Evolutionary conservation across 2,888 invertebrate genomes (phyloP), one percentile per base, ranked within the genome.

Genomic region (Xiphydria camelus): DNA sequence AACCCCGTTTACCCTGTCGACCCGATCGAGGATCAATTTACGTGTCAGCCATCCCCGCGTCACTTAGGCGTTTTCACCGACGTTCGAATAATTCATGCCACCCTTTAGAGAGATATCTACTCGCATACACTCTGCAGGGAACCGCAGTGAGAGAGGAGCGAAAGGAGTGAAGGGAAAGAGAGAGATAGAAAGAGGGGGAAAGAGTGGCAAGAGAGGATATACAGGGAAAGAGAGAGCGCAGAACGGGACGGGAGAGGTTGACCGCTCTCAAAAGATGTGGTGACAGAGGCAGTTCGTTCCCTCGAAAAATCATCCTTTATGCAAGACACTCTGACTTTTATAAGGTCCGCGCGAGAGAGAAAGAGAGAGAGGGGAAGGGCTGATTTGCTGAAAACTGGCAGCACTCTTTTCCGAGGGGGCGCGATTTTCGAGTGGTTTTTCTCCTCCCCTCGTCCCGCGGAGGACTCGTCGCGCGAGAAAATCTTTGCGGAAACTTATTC

Each of bases 41-140:
- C 62, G 49, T 65, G 73, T 68, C 72, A 68, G 68, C 60, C 61
- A 58, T 72, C 72, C 64, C 53, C 62, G 61, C 68, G 74, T 74
- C 73, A 73, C 71, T 74, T 74, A 72, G 67, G 57, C 68, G 60
- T 72, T 74, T 73, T 73, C 73, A 70, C 68, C 68, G 62, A 36
- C 50, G 32, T 34, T 18, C 53, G 47, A 73, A 73, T 74, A 64
- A 74, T 74, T 73, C 62, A 74, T 62, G 55, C 45, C 49, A 50
- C 56, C 61, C 59, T 54, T 64, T 61, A 50, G 55, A 60, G 47
- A 50, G 45, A 29, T 50, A 53, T 49, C 52, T n/a, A n/a, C n/a
- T n/a, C n/a, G n/a, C n/a, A n/a, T n/a, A n/a, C n/a, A n/a, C n/a
- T n/a, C 53, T 22, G 29, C 50, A 49, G 38, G 47, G 32, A 38